A percentile compares a stretch with the other conserved stretches of the same genome.
Conservation (phyloP, 2,888 invertebrate species). For the Cheilosia grossa region DNA sequence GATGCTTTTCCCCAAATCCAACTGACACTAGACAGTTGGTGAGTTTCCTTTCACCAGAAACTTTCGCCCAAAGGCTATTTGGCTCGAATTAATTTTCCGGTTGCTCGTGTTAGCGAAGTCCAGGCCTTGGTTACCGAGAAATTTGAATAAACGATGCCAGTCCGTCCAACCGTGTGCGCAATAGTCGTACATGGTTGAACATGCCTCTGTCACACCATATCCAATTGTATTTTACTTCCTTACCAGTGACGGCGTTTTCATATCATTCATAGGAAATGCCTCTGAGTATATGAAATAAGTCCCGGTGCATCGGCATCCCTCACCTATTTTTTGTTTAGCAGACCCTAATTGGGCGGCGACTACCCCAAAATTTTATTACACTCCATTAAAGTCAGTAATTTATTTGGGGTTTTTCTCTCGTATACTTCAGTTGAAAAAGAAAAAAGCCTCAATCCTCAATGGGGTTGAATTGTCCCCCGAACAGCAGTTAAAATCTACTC, state of each 20-base stretch:
- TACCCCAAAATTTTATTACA: too few species aligned
- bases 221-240: too few species aligned
- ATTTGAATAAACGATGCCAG: slow-evolving; percentile 5
- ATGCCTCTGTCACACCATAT: too few species aligned
- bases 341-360: too few species aligned
- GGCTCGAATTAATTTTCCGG: slow-evolving; percentile 15
- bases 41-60: neutral
- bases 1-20: neutral
- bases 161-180: neutral
- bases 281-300: too few species aligned
- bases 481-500: slow-evolving; percentile 29
- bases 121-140: neutral
- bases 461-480: slow-evolving; percentile 34
- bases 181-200: too few species aligned
- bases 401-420: neutral
- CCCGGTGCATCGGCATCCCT: too few species aligned
- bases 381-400: too few species aligned
- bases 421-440: neutral
- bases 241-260: too few species aligned
- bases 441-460: neutral
- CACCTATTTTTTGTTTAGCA: too few species aligned
- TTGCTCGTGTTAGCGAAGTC: neutral
- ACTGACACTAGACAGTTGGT: neutral
- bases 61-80: slow-evolving; percentile 7
- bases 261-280: too few species aligned